Evolutionary conservation across 2,797 vertebrate species (phyloP), one percentile per base, ranked within the genome.

Genomic region (Tamandua tetradactyla): DNA sequence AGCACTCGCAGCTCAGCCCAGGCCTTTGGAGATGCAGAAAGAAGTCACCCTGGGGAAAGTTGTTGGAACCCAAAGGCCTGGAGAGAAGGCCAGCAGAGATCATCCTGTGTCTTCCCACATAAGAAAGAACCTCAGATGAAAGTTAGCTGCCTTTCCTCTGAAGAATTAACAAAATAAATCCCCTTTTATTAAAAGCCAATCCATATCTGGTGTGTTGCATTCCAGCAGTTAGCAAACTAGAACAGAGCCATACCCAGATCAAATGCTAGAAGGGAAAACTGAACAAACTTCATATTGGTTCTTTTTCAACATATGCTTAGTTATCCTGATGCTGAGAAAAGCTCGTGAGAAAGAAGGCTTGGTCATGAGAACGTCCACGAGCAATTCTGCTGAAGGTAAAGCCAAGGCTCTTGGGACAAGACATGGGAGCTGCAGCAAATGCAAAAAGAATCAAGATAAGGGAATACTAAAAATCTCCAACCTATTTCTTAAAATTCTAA

Each of bases 381-480:
- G 40, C n/a, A 44, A 71, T 82, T 89, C 62, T 40, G 35, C 59
- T 79, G 27, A 64, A 89, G 17, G 62, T 47, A 87, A 80, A 93
- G 35, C 22, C n/a, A 13, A 69, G 23, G 49, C 20, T 55, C 20
- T 14, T 86, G 42, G 7, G 25, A 55, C 64, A 9, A 81, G 85
- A 87, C 64, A 83, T 14, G 15, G 32, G 89, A 89, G 57, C 57
- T 32, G 52, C 49, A 87, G 40, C 35, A 81, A 88, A 42, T 64
- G 27, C 35, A 61, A 40, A 83, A 80, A 35, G 4, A 87, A 71
- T 3, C 10, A 80, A 87, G 47, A 57, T 32, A 59, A 81, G 14
- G 62, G 25, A 85, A 95, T 42, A 35, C 85, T 25, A 85, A 69
- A 93, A 79, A 71, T 55, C 66, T 61, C 52, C 66, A 72, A 76